Evolutionary conservation across 2,888 invertebrate species (phyloP).

Genomic region (Bedellia somnulentella): DNA sequence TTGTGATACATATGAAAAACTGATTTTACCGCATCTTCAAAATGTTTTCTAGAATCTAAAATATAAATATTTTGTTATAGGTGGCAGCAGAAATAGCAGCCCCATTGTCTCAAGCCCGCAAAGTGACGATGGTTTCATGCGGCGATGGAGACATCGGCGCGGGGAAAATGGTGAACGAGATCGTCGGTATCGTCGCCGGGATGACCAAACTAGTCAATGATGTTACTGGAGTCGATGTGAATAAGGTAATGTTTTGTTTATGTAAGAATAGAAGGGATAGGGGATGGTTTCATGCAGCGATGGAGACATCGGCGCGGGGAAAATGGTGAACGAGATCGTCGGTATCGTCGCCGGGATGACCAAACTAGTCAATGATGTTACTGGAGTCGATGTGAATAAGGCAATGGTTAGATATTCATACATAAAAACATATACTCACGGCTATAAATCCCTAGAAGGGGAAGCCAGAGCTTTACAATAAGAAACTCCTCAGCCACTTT

Average conservation of each 20-base stretch:
- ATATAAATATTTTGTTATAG: too few species aligned
- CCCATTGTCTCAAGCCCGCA: conserved; percentile 90
- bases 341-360: conserved; percentile 92
- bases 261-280: background rate
- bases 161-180: conserved; percentile 91
- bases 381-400: conserved; percentile 74
- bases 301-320: conserved; percentile 91
- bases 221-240: conserved; percentile 85
- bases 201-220: conserved; percentile 90
- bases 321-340: conserved; percentile 91
- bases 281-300: conserved; percentile 89
- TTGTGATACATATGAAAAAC: too few species aligned
- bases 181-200: conserved; percentile 88
- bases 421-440: too few species aligned
- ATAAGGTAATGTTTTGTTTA: background rate
- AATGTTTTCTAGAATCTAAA: too few species aligned
- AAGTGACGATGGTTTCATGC: conserved; percentile 95
- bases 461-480: too few species aligned
- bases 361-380: conserved; percentile 85
- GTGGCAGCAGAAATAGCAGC: conserved; percentile 96
- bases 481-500: too few species aligned
- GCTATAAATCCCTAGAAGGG: too few species aligned
- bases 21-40: too few species aligned
- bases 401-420: background rate
- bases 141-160: conserved; percentile 92